Base-by-base conservation (phyloP, 1,140 invertebrate genomes). In the Doryteuthis pealeii region DNA sequence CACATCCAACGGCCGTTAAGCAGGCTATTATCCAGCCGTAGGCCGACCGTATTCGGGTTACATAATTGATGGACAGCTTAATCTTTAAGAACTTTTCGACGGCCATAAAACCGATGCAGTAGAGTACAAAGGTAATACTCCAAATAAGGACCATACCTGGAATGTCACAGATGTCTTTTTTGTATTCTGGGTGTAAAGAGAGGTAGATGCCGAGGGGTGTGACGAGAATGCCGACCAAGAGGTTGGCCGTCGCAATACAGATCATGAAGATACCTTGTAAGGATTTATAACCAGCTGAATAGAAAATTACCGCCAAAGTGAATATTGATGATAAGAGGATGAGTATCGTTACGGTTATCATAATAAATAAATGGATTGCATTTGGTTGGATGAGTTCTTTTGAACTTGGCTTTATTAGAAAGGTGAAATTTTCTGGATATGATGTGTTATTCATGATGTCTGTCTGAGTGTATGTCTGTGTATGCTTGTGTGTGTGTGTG, bases 61-160 rank as follows among this genome's bases (percentile, higher is more conserved):
- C 30, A 26, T 68, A 33, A 26, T 2, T 31, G 1, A 68, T 68
- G 3, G 66, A 31, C 31, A 31, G 12, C 30, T 31, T 68, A 30
- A 68, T 68, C 31, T 68, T 68, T 5, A 68, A 33, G 10, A 30
- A 33, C 66, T 68, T 68, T 22, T 68, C 66, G n/a, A 33, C 6
- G 10, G 66, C 66, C 66, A 68, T 68, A 30, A 12, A 68, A 10
- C 66, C 66, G n/a, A 68, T 68, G 30, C 30, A 68, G 66, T 68
- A 68, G 66, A 68, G 66, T 5, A 68, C 32, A 30, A 68, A 68
- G 10, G 66, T 33, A 10, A 68, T 30, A 22, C 26, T 6, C 66
- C 66, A 68, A 0, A 33, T 26, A 10, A 68, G 66, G 0, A 32
- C 2, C 26, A 31, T 31, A 10, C 66, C n/a, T 10, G 30, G 18